phyloP scores from a whole-genome alignment of 1,140 invertebrate species.

The Diorhabda carinulata region DNA sequence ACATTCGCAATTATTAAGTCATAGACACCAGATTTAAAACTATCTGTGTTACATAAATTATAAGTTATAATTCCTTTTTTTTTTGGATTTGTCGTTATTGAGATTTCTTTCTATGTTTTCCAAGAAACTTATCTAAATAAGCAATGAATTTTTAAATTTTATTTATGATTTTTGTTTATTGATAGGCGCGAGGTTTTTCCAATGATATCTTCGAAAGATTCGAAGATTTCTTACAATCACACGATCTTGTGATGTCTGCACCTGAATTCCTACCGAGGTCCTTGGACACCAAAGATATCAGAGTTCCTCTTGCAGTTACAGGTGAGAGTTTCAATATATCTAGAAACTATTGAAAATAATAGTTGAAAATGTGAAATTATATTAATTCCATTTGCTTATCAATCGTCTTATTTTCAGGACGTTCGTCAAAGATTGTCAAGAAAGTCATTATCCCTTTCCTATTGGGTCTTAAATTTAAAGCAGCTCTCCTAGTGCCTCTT shows the following conservation, averaged over 20 bases:
- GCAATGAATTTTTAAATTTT: not conserved
- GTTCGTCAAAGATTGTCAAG: constrained; percentile 67
- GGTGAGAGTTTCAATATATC: constrained; percentile 24
- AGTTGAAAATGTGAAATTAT: not conserved
- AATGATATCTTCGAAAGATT: constrained; percentile 58
- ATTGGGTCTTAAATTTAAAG: constrained; percentile 78
- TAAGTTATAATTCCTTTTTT: too few species aligned
- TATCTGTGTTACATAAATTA: too few species aligned
- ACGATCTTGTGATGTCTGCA: constrained; percentile 60
- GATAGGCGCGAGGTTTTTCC: constrained; percentile 34
- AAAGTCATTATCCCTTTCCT: constrained; percentile 80
- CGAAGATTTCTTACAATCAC: constrained; percentile 61
- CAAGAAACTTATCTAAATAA: too few species aligned
- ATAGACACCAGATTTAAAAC: too few species aligned
- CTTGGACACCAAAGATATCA: constrained; percentile 63
- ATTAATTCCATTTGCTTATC: not conserved
- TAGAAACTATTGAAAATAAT: constrained; percentile 13
- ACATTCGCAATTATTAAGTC: too few species aligned
- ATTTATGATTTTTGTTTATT: constrained; percentile 23
- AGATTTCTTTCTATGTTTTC: too few species aligned
- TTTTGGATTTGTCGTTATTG: too few species aligned
- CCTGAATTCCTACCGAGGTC: constrained; percentile 64
- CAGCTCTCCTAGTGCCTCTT: constrained; percentile 73
- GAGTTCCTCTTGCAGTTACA: constrained; percentile 58
- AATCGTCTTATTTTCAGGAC: constrained; percentile 28